Percentiles rank a stretch among this genome's conserved stretches.
Conservation (phyloP, 1,140 invertebrate genomes). For the Cryptotermes secundus region DNA sequence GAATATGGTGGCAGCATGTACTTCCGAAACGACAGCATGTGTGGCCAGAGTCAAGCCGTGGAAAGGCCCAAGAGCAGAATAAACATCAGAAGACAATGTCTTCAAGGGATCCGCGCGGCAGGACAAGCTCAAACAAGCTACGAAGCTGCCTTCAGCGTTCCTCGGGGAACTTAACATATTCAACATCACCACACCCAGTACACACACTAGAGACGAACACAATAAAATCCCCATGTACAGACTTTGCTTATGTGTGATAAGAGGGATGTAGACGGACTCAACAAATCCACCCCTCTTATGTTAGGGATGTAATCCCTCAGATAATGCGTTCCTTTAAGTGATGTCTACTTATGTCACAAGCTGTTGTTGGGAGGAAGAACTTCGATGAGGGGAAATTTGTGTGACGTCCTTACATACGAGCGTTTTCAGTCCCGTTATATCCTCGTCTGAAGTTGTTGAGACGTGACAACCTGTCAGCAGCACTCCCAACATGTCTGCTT, state of each 20-base stretch:
- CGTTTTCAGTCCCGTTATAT: neutral
- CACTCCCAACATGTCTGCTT: neutral
- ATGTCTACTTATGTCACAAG: neutral
- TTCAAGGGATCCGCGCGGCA: too few relatives aligned
- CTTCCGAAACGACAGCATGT: too few relatives aligned
- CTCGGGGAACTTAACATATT: neutral
- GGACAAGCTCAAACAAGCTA: too few relatives aligned
- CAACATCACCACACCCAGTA: neutral
- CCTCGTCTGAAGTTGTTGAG: neutral
- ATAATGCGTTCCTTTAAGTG: neutral
- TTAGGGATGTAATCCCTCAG: neutral
- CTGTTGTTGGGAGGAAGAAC: neutral
- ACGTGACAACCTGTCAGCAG: neutral
- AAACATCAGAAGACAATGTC: too few relatives aligned
- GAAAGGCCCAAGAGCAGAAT: too few relatives aligned
- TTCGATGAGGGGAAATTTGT: slow-evolving; percentile 9
- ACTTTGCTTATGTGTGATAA: neutral
- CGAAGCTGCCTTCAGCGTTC: neutral
- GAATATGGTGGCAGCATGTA: too few relatives aligned
- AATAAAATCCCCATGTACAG: neutral
- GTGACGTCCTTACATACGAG: neutral
- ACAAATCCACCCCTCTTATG: neutral
- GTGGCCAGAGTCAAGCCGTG: too few relatives aligned
- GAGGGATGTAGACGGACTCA: neutral
- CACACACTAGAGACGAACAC: neutral